Evolutionary conservation across 2,797 vertebrate species (phyloP).

Genomic region (Sebastes flavidus): DNA sequence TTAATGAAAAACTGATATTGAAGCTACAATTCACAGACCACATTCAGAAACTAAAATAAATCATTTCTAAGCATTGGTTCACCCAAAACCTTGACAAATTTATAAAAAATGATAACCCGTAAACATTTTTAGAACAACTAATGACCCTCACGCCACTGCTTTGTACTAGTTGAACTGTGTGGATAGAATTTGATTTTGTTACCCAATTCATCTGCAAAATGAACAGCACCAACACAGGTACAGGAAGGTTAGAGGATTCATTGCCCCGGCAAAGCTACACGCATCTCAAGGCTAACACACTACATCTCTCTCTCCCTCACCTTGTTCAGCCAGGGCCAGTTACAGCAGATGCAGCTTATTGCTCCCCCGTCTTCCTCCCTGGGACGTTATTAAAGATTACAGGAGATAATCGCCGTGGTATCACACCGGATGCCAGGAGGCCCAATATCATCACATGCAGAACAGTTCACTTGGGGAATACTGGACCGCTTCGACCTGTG

Average conservation of each 20-base stretch:
- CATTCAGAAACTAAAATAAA: background rate
- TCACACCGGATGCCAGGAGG: constrained; percentile 40
- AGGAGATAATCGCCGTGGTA: constrained; percentile 63
- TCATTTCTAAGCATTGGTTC: background rate
- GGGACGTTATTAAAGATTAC: constrained; percentile 77
- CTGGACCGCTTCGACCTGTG: background rate
- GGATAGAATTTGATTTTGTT: background rate
- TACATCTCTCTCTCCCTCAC: background rate
- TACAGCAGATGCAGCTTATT: constrained; percentile 65
- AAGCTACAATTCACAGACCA: background rate
- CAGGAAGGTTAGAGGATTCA: constrained; percentile 15
- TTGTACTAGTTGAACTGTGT: background rate
- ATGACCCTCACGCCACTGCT: background rate
- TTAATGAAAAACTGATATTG: constrained; percentile 23
- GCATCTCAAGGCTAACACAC: background rate
- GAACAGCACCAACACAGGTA: background rate
- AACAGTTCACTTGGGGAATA: constrained; percentile 35
- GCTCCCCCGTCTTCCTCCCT: constrained; percentile 51
- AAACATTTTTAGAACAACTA: background rate
- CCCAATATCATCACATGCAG: constrained; percentile 48
- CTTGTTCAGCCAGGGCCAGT: constrained; percentile 18
- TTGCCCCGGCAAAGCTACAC: background rate
- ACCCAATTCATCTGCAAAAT: background rate
- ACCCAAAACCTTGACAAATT: background rate
- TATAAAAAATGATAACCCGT: background rate